Percentiles rank a stretch among this genome's conserved stretches.
phyloP scores from a whole-genome alignment of 1,140 invertebrate species.

The Anastrepha obliqua region DNA sequence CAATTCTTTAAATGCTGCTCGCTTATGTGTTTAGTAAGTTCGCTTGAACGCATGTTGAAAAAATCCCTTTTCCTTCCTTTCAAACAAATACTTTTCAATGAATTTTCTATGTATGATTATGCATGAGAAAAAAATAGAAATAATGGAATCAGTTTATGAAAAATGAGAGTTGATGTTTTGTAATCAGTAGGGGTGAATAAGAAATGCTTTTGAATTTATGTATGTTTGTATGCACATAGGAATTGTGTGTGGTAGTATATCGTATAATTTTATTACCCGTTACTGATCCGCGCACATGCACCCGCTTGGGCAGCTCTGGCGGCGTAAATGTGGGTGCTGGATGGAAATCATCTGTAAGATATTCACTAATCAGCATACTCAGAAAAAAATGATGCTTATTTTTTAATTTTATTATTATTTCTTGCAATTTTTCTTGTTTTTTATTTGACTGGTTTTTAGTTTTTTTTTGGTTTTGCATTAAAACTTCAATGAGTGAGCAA shows the following conservation, averaged over 20 bases:
- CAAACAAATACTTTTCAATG: too few species aligned
- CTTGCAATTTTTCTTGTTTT: constrained; percentile 22
- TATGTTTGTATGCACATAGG: not conserved
- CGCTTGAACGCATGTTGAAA: constrained; percentile 50
- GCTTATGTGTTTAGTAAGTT: not conserved
- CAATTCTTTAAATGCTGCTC: not conserved
- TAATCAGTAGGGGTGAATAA: not conserved
- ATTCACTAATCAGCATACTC: constrained; percentile 62
- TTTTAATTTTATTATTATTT: constrained; percentile 58
- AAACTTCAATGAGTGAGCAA: constrained; percentile 29
- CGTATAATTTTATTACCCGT: constrained; percentile 71
- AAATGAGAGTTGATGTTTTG: not conserved
- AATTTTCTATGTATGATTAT: constrained; percentile 1
- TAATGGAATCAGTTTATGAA: not conserved
- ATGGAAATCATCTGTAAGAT: constrained; percentile 94
- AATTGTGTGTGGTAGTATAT: constrained; percentile 54
- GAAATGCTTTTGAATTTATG: not conserved
- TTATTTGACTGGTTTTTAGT: constrained; percentile 53
- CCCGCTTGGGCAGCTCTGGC: constrained; percentile 97
- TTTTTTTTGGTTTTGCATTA: not conserved
- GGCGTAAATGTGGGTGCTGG: constrained; percentile 95
- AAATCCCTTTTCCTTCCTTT: constrained; percentile 40
- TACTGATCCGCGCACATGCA: constrained; percentile 93
- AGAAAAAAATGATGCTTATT: constrained; percentile 55
- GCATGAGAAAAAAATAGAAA: not conserved